Base-by-base conservation (phyloP, 2,113 vertebrate genomes). In the Serinus canaria region DNA sequence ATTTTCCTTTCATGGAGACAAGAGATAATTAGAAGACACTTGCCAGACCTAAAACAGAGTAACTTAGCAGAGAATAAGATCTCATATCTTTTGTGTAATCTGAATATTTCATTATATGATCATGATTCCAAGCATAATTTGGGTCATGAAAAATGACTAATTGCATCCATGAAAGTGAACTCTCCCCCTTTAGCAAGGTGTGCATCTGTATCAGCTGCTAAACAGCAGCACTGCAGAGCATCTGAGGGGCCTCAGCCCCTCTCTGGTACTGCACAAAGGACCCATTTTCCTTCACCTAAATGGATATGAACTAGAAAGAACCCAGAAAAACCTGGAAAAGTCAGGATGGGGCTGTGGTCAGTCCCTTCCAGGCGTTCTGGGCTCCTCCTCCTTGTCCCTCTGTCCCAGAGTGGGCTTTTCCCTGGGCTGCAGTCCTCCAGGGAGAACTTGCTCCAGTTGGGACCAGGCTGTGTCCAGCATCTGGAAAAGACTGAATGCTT, bases 21-120 rank as follows among this genome's bases (percentile, higher is more conserved):
- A 87, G 81, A 82, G 91, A 73, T 92, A 97, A 95, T 95, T 89
- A 95, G 74, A 87, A 94, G 66, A 74, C 44, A 37, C 58, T 91
- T 79, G 59, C 20, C 37, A 73, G 58, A 91, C 74, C 33, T 62
- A 76, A 78, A 84, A 21, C 30, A 68, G 31, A 89, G 49, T 58
- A 87, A 91, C 30, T 82, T 59, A 72, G 41, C 43, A 82, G 41
- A 89, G 67, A 93, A 77, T 28, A 50, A 83, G 20, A 44, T 74
- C 49, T 78, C 37, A 9, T 35, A 39, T 31, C 49, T 94, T 96
- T 50, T 30, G 23, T 52, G n/a, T 62, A 64, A 82, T 87, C 31
- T 82, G 83, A 91, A 87, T 76, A 87, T 87, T 91, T 46, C 23
- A 64, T 60, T 39, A 79, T 49, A 46, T 10, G n/a, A 64, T 64